Percentiles rank a stretch among this genome's conserved stretches.
Conservation (phyloP, 2,797 vertebrate species). For the Coendou prehensilis region DNA sequence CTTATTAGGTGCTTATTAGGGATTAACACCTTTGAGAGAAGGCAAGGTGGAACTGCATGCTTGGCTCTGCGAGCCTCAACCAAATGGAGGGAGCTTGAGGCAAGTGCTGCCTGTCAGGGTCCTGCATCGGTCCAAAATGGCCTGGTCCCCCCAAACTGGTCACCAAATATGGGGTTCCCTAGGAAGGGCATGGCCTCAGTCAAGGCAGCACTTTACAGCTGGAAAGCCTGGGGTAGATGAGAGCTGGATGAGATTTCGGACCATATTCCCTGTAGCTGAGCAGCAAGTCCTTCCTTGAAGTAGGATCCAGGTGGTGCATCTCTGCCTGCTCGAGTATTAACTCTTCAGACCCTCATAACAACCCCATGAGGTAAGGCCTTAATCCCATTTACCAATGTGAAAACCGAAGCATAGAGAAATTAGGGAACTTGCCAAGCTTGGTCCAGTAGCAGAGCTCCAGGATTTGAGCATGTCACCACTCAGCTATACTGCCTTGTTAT, state of each 20-base stretch:
- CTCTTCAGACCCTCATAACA: neutral
- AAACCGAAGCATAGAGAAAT: neutral
- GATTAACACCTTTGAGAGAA: conserved; percentile 20
- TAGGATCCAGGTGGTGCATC: neutral
- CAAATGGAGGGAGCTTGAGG: neutral
- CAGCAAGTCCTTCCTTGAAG: neutral
- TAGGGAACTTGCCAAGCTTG: neutral
- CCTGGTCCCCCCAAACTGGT: neutral
- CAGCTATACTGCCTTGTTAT: neutral
- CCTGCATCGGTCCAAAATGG: neutral
- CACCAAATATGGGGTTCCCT: neutral
- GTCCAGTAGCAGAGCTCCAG: neutral
- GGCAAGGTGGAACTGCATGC: neutral
- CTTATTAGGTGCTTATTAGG: neutral
- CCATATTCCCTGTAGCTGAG: neutral
- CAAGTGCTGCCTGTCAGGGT: neutral
- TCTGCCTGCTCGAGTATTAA: conserved; percentile 35
- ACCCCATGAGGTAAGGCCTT: neutral
- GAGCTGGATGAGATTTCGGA: neutral
- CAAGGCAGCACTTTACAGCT: neutral
- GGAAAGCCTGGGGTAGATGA: neutral
- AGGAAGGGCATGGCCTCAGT: neutral
- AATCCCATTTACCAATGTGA: neutral
- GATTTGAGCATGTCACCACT: neutral
- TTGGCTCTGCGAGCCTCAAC: neutral